phyloP scores from a whole-genome alignment of 2,888 invertebrate species.

The Sipunculus nudus region DNA sequence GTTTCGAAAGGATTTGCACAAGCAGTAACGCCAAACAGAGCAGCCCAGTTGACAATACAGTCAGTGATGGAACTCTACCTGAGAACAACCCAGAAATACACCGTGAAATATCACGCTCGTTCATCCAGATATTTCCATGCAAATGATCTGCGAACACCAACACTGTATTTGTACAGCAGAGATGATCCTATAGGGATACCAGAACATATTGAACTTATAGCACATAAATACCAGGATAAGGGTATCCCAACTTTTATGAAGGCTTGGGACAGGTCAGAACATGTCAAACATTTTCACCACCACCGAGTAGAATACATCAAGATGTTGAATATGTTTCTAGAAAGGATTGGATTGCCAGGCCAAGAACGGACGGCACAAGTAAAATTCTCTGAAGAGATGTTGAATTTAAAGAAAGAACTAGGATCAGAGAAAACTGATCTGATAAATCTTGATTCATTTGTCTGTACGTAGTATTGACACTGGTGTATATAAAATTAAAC shows the following conservation, averaged over 20 bases:
- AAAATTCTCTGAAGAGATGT: too few relatives aligned
- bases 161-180: constrained; percentile 76
- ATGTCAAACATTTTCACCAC: constrained; percentile 76
- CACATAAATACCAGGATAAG: constrained; percentile 75
- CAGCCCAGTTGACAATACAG: constrained; percentile 67
- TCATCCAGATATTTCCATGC: constrained; percentile 83
- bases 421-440: too few relatives aligned
- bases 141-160: constrained; percentile 79
- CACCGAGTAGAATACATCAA: constrained; percentile 76
- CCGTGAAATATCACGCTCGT: constrained; percentile 84
- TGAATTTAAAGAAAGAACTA: too few relatives aligned
- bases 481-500: too few relatives aligned
- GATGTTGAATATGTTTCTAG: constrained; percentile 73
- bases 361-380: too few relatives aligned
- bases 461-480: too few relatives aligned
- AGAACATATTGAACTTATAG: constrained; percentile 73
- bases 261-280: constrained; percentile 80
- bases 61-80: constrained; percentile 73
- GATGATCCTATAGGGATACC: constrained; percentile 84
- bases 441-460: too few relatives aligned
- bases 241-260: constrained; percentile 79
- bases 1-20: constrained; percentile 70
- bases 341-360: constrained; percentile 62
- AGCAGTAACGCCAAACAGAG: constrained; percentile 68
- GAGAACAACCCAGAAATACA: constrained; percentile 81